phyloP scores from a whole-genome alignment of 2,888 invertebrate species.

The Cartodere bifasciata region DNA sequence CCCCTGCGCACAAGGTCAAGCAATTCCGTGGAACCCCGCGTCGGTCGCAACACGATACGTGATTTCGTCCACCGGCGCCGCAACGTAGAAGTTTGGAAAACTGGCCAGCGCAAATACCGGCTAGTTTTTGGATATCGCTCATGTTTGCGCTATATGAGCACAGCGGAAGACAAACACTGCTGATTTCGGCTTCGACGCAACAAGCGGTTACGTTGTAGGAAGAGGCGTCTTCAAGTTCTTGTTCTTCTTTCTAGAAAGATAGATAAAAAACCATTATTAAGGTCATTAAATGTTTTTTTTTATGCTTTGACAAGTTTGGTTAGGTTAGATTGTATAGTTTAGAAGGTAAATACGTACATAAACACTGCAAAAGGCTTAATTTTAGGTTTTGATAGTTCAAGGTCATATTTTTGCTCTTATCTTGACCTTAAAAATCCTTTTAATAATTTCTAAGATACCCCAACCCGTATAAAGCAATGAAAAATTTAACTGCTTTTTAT shows the following conservation, averaged over 20 bases:
- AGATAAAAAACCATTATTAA: no score
- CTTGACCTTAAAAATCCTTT: no score
- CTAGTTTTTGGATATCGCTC: constrained; percentile 61
- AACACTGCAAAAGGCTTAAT: no score
- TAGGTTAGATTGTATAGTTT: no score
- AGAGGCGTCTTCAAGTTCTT: constrained; percentile 44
- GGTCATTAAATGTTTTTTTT: no score
- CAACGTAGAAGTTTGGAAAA: constrained; percentile 58
- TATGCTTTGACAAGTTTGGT: no score
- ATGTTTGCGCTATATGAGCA: constrained; percentile 74
- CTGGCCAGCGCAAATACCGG: constrained; percentile 62
- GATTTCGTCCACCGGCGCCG: constrained; percentile 56
- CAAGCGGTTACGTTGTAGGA: constrained; percentile 70
- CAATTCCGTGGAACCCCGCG: constrained; percentile 59
- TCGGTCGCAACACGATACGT: constrained; percentile 59
- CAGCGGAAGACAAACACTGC: constrained; percentile 58
- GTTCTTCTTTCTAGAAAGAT: constrained; percentile 40
- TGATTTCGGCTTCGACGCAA: constrained; percentile 57
- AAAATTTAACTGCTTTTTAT: no score
- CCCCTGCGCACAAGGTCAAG: constrained; percentile 61
- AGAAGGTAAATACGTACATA: no score
- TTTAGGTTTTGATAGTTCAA: no score
- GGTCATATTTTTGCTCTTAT: no score
- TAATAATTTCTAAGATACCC: no score
- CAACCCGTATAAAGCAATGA: no score